These are phyloP conservation scores for Tenthredo scrophulariae DNA, from an alignment of 2,888 invertebrate genomes.

Conservation along the genomic window DNA sequence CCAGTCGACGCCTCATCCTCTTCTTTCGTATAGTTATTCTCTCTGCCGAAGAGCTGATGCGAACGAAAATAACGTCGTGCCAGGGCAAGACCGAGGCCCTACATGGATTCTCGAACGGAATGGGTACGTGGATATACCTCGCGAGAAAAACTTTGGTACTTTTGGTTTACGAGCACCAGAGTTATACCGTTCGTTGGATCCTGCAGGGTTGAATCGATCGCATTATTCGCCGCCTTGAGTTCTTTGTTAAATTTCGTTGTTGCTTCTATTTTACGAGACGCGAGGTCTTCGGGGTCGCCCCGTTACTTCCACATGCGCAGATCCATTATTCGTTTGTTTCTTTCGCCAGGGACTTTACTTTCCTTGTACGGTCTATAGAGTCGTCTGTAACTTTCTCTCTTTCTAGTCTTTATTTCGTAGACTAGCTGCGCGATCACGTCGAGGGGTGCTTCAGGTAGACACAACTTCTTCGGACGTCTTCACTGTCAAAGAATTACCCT, in stretches of 20 bases:
- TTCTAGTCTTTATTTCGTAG: neutral
- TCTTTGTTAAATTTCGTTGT: slow-evolving; percentile 61
- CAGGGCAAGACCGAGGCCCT: neutral
- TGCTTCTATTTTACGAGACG: slow-evolving; percentile 69
- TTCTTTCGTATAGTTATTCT: neutral
- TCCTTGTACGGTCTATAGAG: neutral
- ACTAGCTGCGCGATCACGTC: neutral
- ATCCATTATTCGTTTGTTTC: slow-evolving; percentile 73
- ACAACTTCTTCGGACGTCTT: neutral
- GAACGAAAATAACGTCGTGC: slow-evolving; percentile 37
- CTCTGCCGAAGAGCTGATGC: neutral
- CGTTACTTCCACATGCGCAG: slow-evolving; percentile 74
- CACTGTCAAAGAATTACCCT: slow-evolving; percentile 36
- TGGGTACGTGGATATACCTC: neutral
- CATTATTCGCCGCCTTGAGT: slow-evolving; percentile 69
- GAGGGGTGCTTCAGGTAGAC: slow-evolving; percentile 42
- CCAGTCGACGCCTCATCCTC: slow-evolving; percentile 27
- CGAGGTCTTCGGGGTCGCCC: slow-evolving; percentile 54
- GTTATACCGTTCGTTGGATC: neutral
- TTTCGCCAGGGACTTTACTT: slow-evolving; percentile 33
- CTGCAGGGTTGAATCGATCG: slow-evolving; percentile 56
- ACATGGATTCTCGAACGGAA: neutral
- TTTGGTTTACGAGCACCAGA: slow-evolving; percentile 20
- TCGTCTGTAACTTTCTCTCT: neutral
- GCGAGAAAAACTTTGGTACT: neutral